Percentiles rank a stretch among this genome's conserved stretches.
Conservation (phyloP, 2,888 invertebrate species). For the Portevinia maculata region DNA sequence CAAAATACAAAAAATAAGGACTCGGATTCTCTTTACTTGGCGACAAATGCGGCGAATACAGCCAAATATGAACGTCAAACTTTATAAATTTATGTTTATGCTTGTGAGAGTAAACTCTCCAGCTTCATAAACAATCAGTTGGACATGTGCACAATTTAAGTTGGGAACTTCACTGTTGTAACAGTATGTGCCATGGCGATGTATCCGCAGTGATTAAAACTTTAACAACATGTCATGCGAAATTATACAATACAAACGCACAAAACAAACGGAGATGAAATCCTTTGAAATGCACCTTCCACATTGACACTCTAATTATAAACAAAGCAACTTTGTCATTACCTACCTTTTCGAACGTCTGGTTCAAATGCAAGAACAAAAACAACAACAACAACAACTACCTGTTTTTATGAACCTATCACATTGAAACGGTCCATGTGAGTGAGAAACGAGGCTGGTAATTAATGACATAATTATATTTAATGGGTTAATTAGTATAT, state of each 20-base stretch:
- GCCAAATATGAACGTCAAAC: slow-evolving; percentile 53
- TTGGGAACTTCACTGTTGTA: neutral
- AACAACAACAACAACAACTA: no score
- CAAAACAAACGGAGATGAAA: slow-evolving; percentile 8
- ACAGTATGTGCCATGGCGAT: neutral
- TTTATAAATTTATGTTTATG: slow-evolving; percentile 62
- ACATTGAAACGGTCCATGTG: no score
- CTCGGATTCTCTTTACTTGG: slow-evolving; percentile 42
- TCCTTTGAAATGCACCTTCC: slow-evolving; percentile 18
- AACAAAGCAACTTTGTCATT: slow-evolving; percentile 1
- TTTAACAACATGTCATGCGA: neutral
- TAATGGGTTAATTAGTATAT: no score
- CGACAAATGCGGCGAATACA: slow-evolving; percentile 13
- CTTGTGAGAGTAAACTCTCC: slow-evolving; percentile 45
- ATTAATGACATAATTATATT: no score
- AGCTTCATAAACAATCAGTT: slow-evolving; percentile 9
- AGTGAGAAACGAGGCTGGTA: no score
- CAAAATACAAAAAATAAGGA: slow-evolving; percentile 16
- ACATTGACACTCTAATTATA: slow-evolving; percentile 24
- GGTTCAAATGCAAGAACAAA: no score
- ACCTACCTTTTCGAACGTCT: neutral
- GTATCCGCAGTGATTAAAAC: neutral
- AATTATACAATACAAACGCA: neutral
- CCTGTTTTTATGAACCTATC: no score
- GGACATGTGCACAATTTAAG: slow-evolving; percentile 1